Evolutionary conservation across 2,888 invertebrate genomes (phyloP).

Genomic region (Cinara cedri): DNA sequence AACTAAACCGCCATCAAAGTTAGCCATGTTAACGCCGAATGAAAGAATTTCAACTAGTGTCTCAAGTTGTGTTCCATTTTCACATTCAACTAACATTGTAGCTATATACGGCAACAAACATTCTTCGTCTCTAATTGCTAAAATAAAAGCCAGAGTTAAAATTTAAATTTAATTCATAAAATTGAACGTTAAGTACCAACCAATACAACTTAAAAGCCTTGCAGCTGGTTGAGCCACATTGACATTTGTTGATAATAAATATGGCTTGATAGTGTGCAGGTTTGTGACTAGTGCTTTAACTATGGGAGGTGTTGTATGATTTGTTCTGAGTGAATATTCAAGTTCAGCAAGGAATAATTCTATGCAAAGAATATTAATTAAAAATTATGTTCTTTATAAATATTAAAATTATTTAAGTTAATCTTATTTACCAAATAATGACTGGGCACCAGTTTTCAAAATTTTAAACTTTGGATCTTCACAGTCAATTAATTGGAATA

Average conservation of each 20-base stretch:
- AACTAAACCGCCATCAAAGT: conserved; percentile 44
- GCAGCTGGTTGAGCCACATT: conserved; percentile 70
- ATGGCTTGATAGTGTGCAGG: conserved; percentile 66
- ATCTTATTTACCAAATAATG: conserved; percentile 44
- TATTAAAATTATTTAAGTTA: background rate
- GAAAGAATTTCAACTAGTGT: conserved; percentile 49
- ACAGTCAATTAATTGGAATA: conserved; percentile 56
- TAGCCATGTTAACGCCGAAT: conserved; percentile 39
- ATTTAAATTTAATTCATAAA: background rate
- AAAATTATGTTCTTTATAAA: background rate
- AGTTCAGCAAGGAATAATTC: conserved; percentile 67
- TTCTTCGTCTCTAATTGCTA: conserved; percentile 42
- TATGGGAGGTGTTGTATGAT: conserved; percentile 63
- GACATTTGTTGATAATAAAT: conserved; percentile 67
- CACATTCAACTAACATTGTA: conserved; percentile 49
- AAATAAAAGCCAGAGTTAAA: background rate
- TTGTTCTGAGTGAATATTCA: conserved; percentile 67
- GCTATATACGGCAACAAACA: conserved; percentile 48
- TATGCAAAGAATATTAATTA: conserved; percentile 58
- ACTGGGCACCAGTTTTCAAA: conserved; percentile 42
- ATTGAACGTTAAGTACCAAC: conserved; percentile 62
- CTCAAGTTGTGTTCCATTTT: conserved; percentile 42
- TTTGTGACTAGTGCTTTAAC: conserved; percentile 60
- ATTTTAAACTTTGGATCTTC: conserved; percentile 34
- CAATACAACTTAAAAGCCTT: conserved; percentile 67